Evolutionary conservation across 2,888 invertebrate species (phyloP).

Genomic region (Lasioglossum villosulum): DNA sequence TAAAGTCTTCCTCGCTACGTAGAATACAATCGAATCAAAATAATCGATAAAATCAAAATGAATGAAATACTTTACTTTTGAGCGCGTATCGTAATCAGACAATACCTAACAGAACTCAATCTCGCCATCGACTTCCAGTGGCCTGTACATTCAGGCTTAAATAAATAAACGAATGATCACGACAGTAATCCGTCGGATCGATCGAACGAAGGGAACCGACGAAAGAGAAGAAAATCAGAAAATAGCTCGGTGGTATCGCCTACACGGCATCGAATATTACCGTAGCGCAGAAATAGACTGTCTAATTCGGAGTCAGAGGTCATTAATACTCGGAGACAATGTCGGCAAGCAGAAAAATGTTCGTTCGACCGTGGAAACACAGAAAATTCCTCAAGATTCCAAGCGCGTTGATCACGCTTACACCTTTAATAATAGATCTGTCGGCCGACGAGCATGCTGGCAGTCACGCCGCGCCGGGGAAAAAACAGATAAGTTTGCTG

Average conservation of each 20-base stretch:
- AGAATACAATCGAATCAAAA: too few relatives aligned
- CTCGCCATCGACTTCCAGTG: neutral
- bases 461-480: neutral
- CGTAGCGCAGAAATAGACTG: slow-evolving; percentile 33
- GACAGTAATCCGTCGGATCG: neutral
- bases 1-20: too few relatives aligned
- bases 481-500: slow-evolving; percentile 10
- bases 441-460: neutral
- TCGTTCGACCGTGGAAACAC: slow-evolving; percentile 19
- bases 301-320: slow-evolving; percentile 36
- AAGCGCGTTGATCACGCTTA: neutral
- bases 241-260: neutral
- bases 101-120: too few relatives aligned
- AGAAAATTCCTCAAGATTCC: slow-evolving; percentile 14
- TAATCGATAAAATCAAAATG: too few relatives aligned
- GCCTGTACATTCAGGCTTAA: neutral
- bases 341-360: slow-evolving; percentile 24
- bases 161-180: neutral
- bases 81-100: too few relatives aligned
- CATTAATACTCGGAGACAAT: slow-evolving; percentile 33
- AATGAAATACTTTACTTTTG: too few relatives aligned
- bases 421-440: neutral
- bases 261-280: neutral
- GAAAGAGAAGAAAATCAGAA: neutral
- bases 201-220: neutral